Percentiles rank a stretch among this genome's conserved stretches.
These are phyloP conservation scores for Zosterops borbonicus DNA, from an alignment of 2,113 vertebrate species.

Conservation along the genomic window DNA sequence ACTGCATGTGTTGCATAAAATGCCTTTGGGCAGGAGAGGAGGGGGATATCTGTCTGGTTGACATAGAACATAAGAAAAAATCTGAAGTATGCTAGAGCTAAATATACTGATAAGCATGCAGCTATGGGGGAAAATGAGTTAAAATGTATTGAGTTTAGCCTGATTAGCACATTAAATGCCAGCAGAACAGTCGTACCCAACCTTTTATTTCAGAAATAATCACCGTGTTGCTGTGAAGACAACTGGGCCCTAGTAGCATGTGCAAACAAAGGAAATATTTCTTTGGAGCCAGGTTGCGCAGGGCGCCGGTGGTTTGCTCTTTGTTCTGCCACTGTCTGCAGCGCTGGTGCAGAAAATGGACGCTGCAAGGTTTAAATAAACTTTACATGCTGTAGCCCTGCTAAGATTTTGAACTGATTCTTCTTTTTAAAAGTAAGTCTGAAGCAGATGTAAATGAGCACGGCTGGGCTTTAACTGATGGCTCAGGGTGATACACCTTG, in stretches of 20 bases:
- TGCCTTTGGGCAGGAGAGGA: constrained; percentile 50
- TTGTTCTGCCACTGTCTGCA: constrained; percentile 37
- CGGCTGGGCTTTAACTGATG: fast-evolving
- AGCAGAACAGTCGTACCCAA: background rate
- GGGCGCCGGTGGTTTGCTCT: background rate
- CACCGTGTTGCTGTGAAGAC: background rate
- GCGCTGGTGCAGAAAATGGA: background rate
- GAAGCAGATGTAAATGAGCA: constrained; percentile 10
- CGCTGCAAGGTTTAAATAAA: background rate
- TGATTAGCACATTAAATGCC: constrained; percentile 55
- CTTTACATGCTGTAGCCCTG: background rate
- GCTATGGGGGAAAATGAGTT: background rate
- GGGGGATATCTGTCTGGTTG: constrained; percentile 48
- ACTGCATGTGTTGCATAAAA: constrained; percentile 50
- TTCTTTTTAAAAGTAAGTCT: background rate
- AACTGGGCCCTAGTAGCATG: background rate
- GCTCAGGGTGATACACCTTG: background rate
- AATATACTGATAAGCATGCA: constrained; percentile 51
- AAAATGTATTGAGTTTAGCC: constrained; percentile 36
- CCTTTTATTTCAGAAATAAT: constrained; percentile 48
- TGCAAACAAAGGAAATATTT: constrained; percentile 40
- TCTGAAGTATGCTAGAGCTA: constrained; percentile 47
- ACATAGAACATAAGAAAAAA: constrained; percentile 39
- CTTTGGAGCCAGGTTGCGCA: background rate
- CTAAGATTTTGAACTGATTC: background rate